These are phyloP conservation scores for Carcina quercana DNA, from an alignment of 2,888 invertebrate genomes.

Conservation along the genomic window DNA sequence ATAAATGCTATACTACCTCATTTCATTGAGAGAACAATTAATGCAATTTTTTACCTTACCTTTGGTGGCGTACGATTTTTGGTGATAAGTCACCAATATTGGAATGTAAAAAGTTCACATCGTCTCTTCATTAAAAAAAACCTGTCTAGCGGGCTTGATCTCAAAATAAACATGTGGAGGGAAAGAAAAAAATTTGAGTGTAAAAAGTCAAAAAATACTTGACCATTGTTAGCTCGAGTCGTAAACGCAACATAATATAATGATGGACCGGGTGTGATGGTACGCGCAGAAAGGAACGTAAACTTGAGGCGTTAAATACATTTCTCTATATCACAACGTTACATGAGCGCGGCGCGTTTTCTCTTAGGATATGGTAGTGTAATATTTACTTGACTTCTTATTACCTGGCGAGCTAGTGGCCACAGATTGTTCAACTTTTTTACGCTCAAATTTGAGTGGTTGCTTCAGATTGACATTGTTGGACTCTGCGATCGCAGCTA, in stretches of 20 bases:
- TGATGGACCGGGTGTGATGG: slow-evolving; percentile 39
- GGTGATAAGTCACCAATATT: slow-evolving; percentile 58
- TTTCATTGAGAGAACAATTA: slow-evolving; percentile 50
- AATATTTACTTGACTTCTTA: slow-evolving; percentile 76
- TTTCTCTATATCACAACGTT: slow-evolving; percentile 32
- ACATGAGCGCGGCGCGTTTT: slow-evolving; percentile 33
- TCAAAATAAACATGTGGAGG: slow-evolving; percentile 44
- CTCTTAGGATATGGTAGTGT: slow-evolving; percentile 74
- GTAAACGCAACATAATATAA: slow-evolving; percentile 64
- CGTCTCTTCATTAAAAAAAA: slow-evolving; percentile 31
- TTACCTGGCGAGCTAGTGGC: slow-evolving; percentile 77
- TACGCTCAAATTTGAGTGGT: slow-evolving; percentile 80
- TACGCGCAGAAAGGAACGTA: slow-evolving; percentile 32
- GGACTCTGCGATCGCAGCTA: slow-evolving; percentile 92
- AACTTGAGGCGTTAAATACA: slow-evolving; percentile 24
- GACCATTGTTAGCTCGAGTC: slow-evolving; percentile 73
- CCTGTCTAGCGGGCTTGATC: slow-evolving; percentile 48
- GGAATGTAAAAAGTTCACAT: slow-evolving; percentile 67
- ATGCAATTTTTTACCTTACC: slow-evolving; percentile 64
- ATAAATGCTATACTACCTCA: slow-evolving; percentile 76
- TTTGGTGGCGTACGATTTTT: slow-evolving; percentile 61
- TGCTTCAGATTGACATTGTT: slow-evolving; percentile 87
- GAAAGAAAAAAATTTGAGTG: slow-evolving; percentile 67
- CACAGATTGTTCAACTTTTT: slow-evolving; percentile 77
- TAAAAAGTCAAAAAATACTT: slow-evolving; percentile 76